Conservation (phyloP, 1,140 invertebrate species). For the Metaphire vulgaris region DNA sequence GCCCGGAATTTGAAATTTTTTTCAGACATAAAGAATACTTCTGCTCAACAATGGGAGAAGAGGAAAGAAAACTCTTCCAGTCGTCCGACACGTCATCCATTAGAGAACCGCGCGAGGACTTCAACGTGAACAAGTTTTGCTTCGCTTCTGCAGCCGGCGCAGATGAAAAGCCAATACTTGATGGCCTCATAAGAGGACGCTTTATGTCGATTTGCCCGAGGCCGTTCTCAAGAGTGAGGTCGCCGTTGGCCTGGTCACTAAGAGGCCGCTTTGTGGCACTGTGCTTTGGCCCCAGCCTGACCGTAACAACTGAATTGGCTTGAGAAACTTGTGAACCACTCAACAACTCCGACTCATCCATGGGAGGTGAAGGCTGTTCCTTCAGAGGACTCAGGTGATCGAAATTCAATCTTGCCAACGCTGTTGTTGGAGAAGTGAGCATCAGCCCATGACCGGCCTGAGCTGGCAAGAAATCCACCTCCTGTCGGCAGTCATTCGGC, state of each 20-base stretch:
- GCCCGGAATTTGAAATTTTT: no score
- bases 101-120: no score
- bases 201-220: constrained; percentile 39
- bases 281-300: constrained; percentile 1
- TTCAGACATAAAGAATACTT: no score
- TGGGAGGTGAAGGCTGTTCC: background rate
- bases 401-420: constrained; percentile 51
- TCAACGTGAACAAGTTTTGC: no score
- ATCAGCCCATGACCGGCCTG: background rate
- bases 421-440: constrained; percentile 47
- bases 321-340: no score
- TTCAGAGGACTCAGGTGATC: constrained; percentile 18
- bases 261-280: constrained; percentile 17
- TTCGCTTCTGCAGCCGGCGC: background rate
- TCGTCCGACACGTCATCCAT: no score
- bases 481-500: background rate
- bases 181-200: constrained; percentile 41
- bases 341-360: background rate
- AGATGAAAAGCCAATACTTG: constrained; percentile 49
- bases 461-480: no score
- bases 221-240: background rate
- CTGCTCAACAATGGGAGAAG: no score
- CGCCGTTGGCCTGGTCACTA: background rate
- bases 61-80: no score
- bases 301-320: background rate